Evolutionary conservation across 2,113 vertebrate species (phyloP), one percentile per base, ranked within the genome.

Genomic region (Orcinus orca): DNA sequence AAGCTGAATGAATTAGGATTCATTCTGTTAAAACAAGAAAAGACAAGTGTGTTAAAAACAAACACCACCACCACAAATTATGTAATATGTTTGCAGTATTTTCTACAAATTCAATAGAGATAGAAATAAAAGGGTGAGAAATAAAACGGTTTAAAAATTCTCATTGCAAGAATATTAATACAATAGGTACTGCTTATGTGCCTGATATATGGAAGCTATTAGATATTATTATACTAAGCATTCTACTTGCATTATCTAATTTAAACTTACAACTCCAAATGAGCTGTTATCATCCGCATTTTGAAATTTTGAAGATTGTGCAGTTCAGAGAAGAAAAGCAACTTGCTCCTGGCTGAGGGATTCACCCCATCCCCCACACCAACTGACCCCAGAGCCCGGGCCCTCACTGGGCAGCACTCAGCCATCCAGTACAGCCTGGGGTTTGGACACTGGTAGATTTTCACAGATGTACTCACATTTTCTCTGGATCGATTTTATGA

Each of bases 111-210:
- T 74, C 70, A 84, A 41, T 76, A 76, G 33, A 68, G 53, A 53
- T 50, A 86, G 77, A 89, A 81, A 89, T 73, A 74, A 87, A 92
- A 87, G 36, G 29, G 60, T 60, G 33, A 95, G 50, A 93, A 96
- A 60, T 71, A 13, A 58, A 76, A 76, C 4, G 63, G 5, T 58
- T 91, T 84, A 68, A 82, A 95, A 73, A 47, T 60, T 47, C 21
- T 95, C 44, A 38, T 84, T 74, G 60, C 76, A 89, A 63, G 60
- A 71, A 84, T 60, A 60, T 47, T 44, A 68, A 84, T 41, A 58
- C 74, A 79, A 65, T 38, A 81, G 38, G 29, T 80, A 89, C 11
- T 33, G 31, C 76, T 29, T 89, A 70, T 0, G 29, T 33, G 7
- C n/a, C 77, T 33, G 25, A 47, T 53, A 70, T n/a, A 26, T 38